Evolutionary conservation across 1,140 invertebrate species (phyloP).

Genomic region (Parapsyche elsis): DNA sequence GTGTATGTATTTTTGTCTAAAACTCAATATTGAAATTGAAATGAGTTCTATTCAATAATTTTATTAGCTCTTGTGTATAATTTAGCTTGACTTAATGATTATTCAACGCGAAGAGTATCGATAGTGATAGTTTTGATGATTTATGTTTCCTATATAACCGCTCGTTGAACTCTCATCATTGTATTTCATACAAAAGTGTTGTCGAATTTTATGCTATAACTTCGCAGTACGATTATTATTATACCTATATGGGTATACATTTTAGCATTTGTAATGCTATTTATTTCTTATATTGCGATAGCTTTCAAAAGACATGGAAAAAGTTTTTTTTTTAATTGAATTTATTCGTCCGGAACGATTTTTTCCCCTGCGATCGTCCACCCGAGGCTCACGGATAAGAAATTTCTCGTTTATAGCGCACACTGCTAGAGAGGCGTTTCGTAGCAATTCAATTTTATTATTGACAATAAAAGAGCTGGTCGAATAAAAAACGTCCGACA

Average conservation of each 20-base stretch:
- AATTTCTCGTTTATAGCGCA: conserved; percentile 18
- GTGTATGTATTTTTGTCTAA: too few species aligned
- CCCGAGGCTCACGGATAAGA: background rate
- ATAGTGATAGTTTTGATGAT: background rate
- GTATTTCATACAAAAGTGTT: background rate
- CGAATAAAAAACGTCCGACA: conserved; percentile 2
- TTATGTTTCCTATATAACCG: conserved; percentile 4
- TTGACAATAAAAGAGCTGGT: conserved; percentile 21
- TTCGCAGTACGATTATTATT: background rate
- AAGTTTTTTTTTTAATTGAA: background rate
- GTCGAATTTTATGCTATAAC: background rate
- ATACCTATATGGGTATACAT: background rate
- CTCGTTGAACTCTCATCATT: background rate
- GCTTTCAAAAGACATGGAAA: background rate
- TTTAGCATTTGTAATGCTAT: background rate
- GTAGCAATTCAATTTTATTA: conserved; percentile 30
- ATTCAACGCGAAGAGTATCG: background rate
- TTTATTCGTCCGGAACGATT: conserved; percentile 19
- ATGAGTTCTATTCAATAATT: too few species aligned
- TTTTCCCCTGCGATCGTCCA: background rate
- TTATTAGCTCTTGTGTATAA: too few species aligned
- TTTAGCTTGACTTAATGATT: too few species aligned
- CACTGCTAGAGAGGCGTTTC: background rate
- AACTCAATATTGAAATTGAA: too few species aligned
- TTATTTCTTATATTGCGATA: background rate